Evolutionary conservation across 2,888 invertebrate species (phyloP).

Genomic region (Erebia epiphron): DNA sequence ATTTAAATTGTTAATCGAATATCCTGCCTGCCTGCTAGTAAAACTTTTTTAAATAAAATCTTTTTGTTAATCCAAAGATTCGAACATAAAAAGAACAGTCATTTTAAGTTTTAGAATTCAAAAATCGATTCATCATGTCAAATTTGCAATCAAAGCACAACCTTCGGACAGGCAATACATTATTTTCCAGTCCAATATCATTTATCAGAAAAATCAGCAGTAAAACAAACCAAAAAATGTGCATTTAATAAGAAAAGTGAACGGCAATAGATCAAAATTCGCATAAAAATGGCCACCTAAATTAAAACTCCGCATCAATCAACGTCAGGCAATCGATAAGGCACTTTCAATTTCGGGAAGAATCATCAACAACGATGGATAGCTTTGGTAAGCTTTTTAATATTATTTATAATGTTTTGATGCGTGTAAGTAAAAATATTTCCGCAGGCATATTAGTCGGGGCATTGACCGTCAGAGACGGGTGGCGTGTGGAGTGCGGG

Average conservation of each 20-base stretch:
- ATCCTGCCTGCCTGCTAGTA: neutral
- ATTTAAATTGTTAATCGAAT: neutral
- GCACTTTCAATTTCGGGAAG: constrained; percentile 20
- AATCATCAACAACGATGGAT: constrained; percentile 35
- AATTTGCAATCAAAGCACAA: constrained; percentile 2
- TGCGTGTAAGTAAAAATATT: neutral
- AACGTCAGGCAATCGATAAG: constrained; percentile 33
- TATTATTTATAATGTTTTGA: neutral
- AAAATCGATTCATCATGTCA: constrained; percentile 26
- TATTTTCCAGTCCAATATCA: neutral
- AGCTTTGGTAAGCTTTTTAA: constrained; percentile 34
- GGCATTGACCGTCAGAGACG: neutral
- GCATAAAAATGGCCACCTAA: constrained; percentile 34
- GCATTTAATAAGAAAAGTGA: constrained; percentile 22
- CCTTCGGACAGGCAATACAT: neutral
- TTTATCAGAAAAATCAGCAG: neutral
- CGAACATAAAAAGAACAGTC: neutral
- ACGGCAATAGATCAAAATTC: constrained; percentile 23
- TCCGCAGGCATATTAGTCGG: neutral
- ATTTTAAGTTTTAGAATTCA: constrained; percentile 10
- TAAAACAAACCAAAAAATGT: constrained; percentile 16
- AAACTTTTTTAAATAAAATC: neutral
- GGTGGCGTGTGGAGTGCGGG: too few species aligned
- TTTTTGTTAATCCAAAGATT: neutral
- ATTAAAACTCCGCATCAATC: constrained; percentile 33